Conservation (phyloP, 2,113 vertebrate genomes). For the Halcyon malimbica region DNA sequence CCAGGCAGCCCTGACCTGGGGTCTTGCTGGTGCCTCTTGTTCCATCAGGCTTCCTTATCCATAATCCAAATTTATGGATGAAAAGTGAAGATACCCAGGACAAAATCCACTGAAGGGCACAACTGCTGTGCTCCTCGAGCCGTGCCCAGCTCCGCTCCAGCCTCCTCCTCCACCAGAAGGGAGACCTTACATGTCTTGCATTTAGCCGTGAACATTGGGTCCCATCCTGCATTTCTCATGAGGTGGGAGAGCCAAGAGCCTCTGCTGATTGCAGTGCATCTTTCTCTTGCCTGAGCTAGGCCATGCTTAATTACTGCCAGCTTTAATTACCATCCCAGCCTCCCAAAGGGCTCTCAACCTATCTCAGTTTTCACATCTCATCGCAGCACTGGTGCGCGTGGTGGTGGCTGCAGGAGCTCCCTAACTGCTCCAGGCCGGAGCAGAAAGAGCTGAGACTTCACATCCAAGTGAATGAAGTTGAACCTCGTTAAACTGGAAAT, state of each 20-base stretch:
- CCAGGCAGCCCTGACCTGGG: rapidly evolving
- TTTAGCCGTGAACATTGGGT: rapidly evolving
- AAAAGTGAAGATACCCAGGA: not conserved
- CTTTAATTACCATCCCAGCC: constrained; percentile 41
- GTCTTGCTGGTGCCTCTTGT: not conserved
- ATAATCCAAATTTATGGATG: rapidly evolving
- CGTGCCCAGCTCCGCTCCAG: not conserved
- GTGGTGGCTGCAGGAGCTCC: not conserved
- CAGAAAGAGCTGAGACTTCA: not conserved
- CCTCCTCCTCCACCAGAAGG: not conserved
- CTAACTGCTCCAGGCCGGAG: not conserved
- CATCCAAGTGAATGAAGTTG: not conserved
- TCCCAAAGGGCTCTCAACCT: not conserved
- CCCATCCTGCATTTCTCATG: not conserved
- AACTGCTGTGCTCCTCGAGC: rapidly evolving
- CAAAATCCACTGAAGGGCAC: rapidly evolving
- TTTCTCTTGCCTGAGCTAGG: not conserved
- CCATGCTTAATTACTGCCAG: constrained; percentile 11
- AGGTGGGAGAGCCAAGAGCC: not conserved
- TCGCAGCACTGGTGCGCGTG: rapidly evolving
- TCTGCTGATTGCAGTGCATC: not conserved
- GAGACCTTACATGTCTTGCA: rapidly evolving
- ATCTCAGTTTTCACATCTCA: not conserved
- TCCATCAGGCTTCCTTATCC: not conserved
- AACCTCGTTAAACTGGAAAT: not conserved